These are phyloP conservation scores for Rhinogobio ventralis DNA, from an alignment of 2,797 vertebrate species.

Conservation along the genomic window DNA sequence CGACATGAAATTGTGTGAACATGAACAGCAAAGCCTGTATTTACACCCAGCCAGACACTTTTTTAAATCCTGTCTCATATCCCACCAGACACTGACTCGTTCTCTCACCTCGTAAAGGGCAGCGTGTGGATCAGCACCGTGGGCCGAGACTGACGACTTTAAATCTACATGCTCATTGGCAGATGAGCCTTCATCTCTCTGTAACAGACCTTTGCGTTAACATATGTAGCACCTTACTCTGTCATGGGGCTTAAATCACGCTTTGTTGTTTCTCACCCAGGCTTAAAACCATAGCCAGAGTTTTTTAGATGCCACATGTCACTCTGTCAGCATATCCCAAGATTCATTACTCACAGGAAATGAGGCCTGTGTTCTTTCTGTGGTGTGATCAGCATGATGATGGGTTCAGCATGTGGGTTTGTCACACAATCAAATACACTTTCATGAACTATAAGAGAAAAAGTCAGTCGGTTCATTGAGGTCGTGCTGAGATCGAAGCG, in stretches of 20 bases:
- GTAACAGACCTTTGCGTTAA: background rate
- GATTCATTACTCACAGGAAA: conserved; percentile 50
- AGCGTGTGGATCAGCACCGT: conserved; percentile 1
- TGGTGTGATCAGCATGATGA: conserved; percentile 37
- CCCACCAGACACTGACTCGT: conserved; percentile 35
- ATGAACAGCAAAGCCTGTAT: conserved; percentile 29
- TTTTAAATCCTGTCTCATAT: conserved; percentile 40
- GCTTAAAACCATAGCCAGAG: conserved; percentile 1
- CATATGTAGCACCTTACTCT: conserved; percentile 27
- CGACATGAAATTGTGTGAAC: conserved; percentile 29
- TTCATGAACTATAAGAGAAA: conserved; percentile 29
- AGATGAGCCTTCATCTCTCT: background rate
- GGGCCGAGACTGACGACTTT: background rate
- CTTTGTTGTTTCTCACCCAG: conserved; percentile 8
- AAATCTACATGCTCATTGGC: background rate
- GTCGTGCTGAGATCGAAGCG: background rate
- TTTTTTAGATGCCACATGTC: conserved; percentile 43
- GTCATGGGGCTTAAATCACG: background rate
- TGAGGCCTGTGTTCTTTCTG: conserved; percentile 19
- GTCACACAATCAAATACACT: conserved; percentile 18
- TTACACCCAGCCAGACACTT: conserved; percentile 37
- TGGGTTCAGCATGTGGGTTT: conserved; percentile 3
- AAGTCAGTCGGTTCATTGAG: conserved; percentile 20
- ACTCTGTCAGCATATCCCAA: conserved; percentile 40
- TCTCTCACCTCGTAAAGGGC: conserved; percentile 38